These are phyloP conservation scores for Caenorhabditis becei DNA, from an alignment of 2,888 invertebrate genomes.

Conservation along the genomic window DNA sequence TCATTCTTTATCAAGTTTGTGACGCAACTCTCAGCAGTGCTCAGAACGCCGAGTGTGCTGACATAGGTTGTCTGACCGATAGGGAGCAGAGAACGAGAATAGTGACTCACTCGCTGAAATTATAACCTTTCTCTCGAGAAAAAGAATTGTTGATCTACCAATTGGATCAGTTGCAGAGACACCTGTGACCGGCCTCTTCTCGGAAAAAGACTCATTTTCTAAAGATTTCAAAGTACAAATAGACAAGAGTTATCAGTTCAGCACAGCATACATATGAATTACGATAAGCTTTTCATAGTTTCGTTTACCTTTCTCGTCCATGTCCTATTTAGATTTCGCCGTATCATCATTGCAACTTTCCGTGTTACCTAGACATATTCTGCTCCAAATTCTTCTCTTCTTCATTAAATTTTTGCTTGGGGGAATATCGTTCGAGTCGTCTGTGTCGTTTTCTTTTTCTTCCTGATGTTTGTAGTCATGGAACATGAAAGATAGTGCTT, in stretches of 20 bases:
- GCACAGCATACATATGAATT: not conserved
- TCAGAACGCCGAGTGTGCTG: constrained; percentile 13
- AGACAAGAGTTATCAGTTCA: not conserved
- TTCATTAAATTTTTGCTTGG: too few relatives aligned
- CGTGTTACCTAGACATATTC: too few relatives aligned
- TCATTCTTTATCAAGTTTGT: not conserved
- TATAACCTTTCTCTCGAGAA: not conserved
- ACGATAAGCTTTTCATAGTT: not conserved
- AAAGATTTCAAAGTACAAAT: constrained; percentile 4
- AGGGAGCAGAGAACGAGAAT: constrained; percentile 4
- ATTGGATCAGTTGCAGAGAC: too few relatives aligned
- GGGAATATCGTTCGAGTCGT: too few relatives aligned
- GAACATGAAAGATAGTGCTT: too few relatives aligned
- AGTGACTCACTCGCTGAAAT: constrained; percentile 4
- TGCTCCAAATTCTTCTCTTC: too few relatives aligned
- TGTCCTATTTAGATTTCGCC: not conserved
- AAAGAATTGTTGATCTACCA: not conserved
- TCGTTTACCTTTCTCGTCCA: not conserved
- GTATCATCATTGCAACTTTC: not conserved
- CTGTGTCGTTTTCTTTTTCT: too few relatives aligned
- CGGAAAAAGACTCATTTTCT: not conserved
- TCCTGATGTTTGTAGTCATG: too few relatives aligned
- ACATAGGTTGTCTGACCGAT: not conserved
- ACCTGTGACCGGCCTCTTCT: not conserved
- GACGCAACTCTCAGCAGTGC: not conserved